A percentile compares a stretch with the other conserved stretches of the same genome.
Evolutionary conservation across 1,140 invertebrate genomes (phyloP).

Genomic region (Pachyrhynchus sulphureomaculatus): DNA sequence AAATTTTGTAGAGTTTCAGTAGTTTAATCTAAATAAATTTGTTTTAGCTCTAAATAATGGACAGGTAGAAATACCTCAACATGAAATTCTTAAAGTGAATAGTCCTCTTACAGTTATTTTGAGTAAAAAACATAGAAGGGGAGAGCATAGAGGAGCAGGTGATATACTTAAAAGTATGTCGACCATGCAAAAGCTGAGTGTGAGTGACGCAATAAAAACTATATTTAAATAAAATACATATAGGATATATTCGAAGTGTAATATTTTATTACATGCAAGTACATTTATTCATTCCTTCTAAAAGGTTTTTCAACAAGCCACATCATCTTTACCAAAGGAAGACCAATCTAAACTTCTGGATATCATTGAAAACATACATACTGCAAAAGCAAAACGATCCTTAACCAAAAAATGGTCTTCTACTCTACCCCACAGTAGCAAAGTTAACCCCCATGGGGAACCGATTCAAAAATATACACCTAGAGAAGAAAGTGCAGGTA

Average conservation of each 20-base stretch:
- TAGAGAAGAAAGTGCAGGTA: constrained; percentile 46
- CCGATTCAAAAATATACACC: constrained; percentile 43
- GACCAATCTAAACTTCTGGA: constrained; percentile 43
- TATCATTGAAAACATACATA: constrained; percentile 41
- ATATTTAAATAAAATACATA: neutral
- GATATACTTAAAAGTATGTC: constrained; percentile 45
- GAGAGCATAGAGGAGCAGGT: constrained; percentile 46
- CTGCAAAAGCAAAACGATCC: constrained; percentile 28
- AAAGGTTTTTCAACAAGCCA: constrained; percentile 46
- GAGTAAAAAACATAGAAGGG: constrained; percentile 35
- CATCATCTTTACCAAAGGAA: constrained; percentile 39
- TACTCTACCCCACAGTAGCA: constrained; percentile 36
- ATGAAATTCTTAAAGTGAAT: constrained; percentile 39
- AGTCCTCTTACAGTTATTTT: constrained; percentile 44
- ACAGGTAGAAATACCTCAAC: constrained; percentile 27
- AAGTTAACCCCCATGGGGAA: constrained; percentile 20
- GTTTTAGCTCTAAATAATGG: constrained; percentile 12
- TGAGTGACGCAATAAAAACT: constrained; percentile 28
- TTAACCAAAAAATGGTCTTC: constrained; percentile 40
- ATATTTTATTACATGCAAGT: no score
- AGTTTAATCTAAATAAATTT: no score
- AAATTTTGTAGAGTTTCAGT: no score
- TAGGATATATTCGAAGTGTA: neutral
- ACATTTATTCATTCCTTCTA: no score
- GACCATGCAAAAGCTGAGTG: constrained; percentile 48